A percentile compares a stretch with the other conserved stretches of the same genome.
Conservation (phyloP, 2,113 vertebrate genomes). For the Macrotis lagotis region DNA sequence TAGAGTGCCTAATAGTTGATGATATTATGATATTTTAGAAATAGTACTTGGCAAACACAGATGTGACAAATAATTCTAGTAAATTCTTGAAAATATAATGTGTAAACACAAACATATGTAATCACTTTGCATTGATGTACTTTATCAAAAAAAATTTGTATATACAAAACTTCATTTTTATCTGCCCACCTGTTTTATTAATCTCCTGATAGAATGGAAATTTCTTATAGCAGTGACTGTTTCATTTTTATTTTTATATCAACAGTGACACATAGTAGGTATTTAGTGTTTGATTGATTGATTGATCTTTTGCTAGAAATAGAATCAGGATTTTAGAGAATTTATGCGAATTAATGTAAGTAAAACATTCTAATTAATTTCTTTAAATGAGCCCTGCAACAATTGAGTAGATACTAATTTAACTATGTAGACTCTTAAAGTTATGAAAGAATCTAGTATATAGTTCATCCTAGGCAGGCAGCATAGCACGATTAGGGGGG, state of each 20-base stretch:
- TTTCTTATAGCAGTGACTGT: background rate
- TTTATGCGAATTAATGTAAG: constrained; percentile 51
- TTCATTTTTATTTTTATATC: background rate
- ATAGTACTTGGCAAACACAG: background rate
- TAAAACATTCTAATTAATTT: constrained; percentile 66
- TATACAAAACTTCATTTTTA: background rate
- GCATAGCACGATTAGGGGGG: background rate
- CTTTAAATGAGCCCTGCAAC: constrained; percentile 56
- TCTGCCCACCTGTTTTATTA: background rate
- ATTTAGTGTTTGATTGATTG: background rate
- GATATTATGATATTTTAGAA: background rate
- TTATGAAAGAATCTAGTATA: background rate
- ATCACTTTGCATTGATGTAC: background rate
- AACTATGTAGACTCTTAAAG: constrained; percentile 29
- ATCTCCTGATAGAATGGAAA: background rate
- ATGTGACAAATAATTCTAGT: background rate
- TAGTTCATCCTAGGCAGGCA: background rate
- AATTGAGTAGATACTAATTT: constrained; percentile 56
- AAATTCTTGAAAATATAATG: background rate
- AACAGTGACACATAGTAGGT: background rate
- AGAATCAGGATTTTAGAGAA: constrained; percentile 45
- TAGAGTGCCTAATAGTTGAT: background rate
- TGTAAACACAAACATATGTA: background rate
- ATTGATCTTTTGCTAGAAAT: background rate
- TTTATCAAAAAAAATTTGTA: background rate